These are phyloP conservation scores for Drosophila nebulosa DNA, from an alignment of 1,140 invertebrate species.

Conservation along the genomic window DNA sequence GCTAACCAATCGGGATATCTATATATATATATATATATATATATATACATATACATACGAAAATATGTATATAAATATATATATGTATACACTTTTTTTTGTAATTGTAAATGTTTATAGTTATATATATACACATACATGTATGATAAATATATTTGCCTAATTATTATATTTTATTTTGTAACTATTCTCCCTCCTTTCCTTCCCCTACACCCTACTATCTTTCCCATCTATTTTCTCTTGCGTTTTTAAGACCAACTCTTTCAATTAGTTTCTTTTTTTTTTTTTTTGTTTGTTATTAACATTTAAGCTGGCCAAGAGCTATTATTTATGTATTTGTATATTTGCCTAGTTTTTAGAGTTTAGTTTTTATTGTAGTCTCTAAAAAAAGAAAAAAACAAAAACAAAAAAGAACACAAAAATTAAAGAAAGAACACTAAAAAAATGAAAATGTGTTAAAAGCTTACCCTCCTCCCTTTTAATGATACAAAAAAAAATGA, in stretches of 20 bases:
- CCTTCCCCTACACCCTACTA: neutral
- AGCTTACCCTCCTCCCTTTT: constrained; percentile 18
- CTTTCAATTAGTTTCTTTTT: constrained; percentile 19
- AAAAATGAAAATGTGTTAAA: constrained; percentile 8
- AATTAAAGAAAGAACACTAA: constrained; percentile 11
- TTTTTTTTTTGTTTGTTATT: constrained; percentile 61
- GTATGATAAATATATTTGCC: constrained; percentile 44
- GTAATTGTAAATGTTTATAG: constrained; percentile 74
- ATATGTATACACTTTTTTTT: constrained; percentile 28
- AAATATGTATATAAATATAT: constrained; percentile 37
- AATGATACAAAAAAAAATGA: constrained; percentile 36
- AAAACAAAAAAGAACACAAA: neutral
- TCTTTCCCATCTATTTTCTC: neutral
- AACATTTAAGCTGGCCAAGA: constrained; percentile 66
- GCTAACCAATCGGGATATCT: neutral
- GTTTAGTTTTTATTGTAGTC: constrained; percentile 73
- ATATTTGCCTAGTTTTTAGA: constrained; percentile 68
- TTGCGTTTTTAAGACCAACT: neutral
- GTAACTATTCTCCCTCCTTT: neutral
- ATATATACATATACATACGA: constrained; percentile 17
- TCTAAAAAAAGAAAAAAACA: constrained; percentile 53
- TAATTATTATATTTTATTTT: constrained; percentile 42
- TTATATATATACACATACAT: constrained; percentile 45
- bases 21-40: neutral
- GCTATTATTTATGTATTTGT: constrained; percentile 62